These are phyloP conservation scores for Aleiodes testaceus DNA, from an alignment of 2,888 invertebrate species.

Conservation along the genomic window DNA sequence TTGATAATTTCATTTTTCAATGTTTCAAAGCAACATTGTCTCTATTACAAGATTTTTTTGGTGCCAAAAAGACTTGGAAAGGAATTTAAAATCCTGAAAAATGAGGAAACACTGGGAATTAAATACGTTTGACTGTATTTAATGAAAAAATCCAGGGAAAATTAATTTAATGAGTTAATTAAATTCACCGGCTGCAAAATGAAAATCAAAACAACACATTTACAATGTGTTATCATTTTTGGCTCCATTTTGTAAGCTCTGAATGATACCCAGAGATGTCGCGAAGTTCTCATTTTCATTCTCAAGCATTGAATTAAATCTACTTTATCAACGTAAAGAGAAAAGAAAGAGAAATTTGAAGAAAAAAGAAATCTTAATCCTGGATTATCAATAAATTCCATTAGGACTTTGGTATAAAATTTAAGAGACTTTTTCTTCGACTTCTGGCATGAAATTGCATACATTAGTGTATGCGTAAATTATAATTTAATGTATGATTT, in stretches of 20 bases:
- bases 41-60: background rate
- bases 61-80: too few species aligned
- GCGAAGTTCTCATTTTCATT: background rate
- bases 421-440: background rate
- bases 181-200: slow-evolving; percentile 12
- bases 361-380: background rate
- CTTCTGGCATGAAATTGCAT: slow-evolving; percentile 13
- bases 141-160: too few species aligned
- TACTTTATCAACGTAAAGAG: slow-evolving; percentile 8
- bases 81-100: too few species aligned
- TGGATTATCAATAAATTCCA: slow-evolving; percentile 1
- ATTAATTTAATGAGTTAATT: background rate
- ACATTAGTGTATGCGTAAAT: slow-evolving; percentile 28
- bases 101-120: too few species aligned
- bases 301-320: slow-evolving; percentile 15
- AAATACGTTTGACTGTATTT: too few species aligned
- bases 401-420: slow-evolving; percentile 8
- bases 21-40: background rate
- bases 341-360: background rate
- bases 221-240: slow-evolving; percentile 1
- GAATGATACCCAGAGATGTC: slow-evolving; percentile 3
- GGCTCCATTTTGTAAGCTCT: slow-evolving; percentile 21
- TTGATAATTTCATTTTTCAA: slow-evolving; percentile 3
- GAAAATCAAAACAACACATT: background rate
- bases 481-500: slow-evolving; percentile 17